Percentiles rank a stretch among this genome's conserved stretches.
Evolutionary conservation across 2,888 invertebrate species (phyloP).

Genomic region (Marasmarcha lunaedactyla): DNA sequence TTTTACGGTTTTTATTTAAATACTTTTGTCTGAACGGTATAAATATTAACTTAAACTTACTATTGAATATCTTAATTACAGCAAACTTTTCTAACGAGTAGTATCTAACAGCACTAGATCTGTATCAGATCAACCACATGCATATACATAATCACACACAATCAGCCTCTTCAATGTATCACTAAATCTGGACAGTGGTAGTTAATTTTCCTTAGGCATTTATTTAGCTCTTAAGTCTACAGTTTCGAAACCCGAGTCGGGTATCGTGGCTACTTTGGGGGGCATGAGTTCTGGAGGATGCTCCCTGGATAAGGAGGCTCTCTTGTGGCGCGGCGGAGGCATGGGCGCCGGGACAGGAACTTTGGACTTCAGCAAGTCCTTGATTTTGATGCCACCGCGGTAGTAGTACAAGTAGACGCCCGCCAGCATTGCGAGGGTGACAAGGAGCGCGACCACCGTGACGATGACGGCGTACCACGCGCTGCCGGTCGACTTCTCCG

Average conservation of each 20-base stretch:
- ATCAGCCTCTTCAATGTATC: too few relatives aligned
- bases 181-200: too few relatives aligned
- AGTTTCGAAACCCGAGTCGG: constrained; percentile 61
- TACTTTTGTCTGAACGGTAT: too few relatives aligned
- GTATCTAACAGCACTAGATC: too few relatives aligned
- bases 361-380: constrained; percentile 69
- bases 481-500: constrained; percentile 52
- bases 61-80: too few relatives aligned
- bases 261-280: constrained; percentile 38
- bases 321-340: constrained; percentile 55
- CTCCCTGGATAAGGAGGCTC: constrained; percentile 47
- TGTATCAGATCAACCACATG: too few relatives aligned
- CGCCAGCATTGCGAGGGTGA: constrained; percentile 74
- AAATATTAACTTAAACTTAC: too few relatives aligned
- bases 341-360: constrained; percentile 42
- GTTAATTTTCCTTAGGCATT: constrained; percentile 6
- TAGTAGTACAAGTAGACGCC: constrained; percentile 82
- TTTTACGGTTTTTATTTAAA: too few relatives aligned
- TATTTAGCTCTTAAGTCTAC: constrained; percentile 51
- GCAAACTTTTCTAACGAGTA: too few relatives aligned
- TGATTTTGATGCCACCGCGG: constrained; percentile 77
- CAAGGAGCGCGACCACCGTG: constrained; percentile 74
- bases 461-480: constrained; percentile 71
- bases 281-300: constrained; percentile 42
- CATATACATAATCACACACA: too few relatives aligned